Base-by-base conservation (phyloP, 2,888 invertebrate species). In the Netelia melanura region DNA sequence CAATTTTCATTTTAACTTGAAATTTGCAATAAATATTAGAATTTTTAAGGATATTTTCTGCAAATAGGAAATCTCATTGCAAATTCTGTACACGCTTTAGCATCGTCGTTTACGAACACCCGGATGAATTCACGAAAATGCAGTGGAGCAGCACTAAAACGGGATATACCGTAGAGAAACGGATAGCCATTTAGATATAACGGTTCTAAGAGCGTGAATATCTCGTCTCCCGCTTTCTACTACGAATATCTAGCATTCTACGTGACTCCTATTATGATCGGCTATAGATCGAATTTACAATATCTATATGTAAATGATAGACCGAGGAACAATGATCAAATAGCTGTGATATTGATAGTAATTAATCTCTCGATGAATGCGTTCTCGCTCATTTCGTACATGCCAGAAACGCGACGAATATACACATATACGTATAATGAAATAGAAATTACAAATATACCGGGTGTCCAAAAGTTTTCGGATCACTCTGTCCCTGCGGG, bases 331-430 rank as follows among this genome's bases (percentile, higher is more conserved):
- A 62, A 74, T 68, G 74, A 23, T 54, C 75, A 21, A 54, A 70
- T 64, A 65, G 52, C 75, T 21, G 48, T 43, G 62, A 83, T 79
- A 83, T 80, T 83, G 80, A 83, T 80, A 80, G 80, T 68, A 52
- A 75, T 74, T 76, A 83, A 83, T 83, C 79, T 83, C 44, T 52
- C 25, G 10, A n/a, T 30, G 23, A 70, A 70, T 23, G 54, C 52
- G 2, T n/a, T 75, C 52, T 9, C 25, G 30, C 30, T 70, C n/a
- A 70, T 17, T 25, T 62, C 52, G 64, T 75, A 75, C 52, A 52
- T 64, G 52, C 38, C 14, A 68, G 23, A 30, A 54, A 5, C 54
- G 2, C 14, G 48, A 14, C 10, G 3, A 48, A 48, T 30, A 30
- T 30, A 30, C 0, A 30, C 5, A 25, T 25, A 25, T 30, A 5